Conservation (phyloP, 2,888 invertebrate species). For the Drosophila hamatofila region DNA sequence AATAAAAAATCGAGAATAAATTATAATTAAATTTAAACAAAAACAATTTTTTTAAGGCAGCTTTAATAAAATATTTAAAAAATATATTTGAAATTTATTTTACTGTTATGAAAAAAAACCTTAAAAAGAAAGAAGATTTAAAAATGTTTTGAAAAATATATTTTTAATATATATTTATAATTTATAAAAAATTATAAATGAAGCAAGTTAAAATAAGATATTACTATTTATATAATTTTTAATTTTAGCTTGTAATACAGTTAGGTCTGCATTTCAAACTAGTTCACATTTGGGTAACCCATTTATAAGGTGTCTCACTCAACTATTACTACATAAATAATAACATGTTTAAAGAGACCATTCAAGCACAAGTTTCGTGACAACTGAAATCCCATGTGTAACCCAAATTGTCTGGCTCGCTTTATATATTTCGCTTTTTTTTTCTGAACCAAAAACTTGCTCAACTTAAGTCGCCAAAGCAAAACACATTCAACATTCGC, state of each 20-base stretch:
- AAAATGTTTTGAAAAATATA: too few species aligned
- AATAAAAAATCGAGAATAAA: too few species aligned
- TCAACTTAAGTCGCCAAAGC: conserved; percentile 39
- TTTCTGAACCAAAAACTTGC: conserved; percentile 37
- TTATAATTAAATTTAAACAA: too few species aligned
- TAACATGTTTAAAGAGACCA: conserved; percentile 19
- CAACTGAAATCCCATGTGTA: conserved; percentile 31
- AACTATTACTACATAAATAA: conserved; percentile 16
- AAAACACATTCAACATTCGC: conserved; percentile 46
- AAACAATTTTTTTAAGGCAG: too few species aligned
- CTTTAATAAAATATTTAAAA: too few species aligned
- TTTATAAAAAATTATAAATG: too few species aligned
- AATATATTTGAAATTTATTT: too few species aligned
- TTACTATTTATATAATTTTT: background rate
- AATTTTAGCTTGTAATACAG: background rate
- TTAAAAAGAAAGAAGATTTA: too few species aligned
- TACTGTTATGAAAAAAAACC: too few species aligned
- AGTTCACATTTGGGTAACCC: conserved; percentile 9
- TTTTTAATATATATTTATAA: too few species aligned
- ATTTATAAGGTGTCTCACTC: conserved; percentile 5
- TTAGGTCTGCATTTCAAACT: background rate
- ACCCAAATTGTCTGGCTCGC: conserved; percentile 26
- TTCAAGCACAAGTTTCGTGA: conserved; percentile 32
- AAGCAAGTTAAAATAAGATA: background rate
- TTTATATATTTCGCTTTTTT: conserved; percentile 2